Percentiles rank a stretch among this genome's conserved stretches.
These are phyloP conservation scores for Burhinus oedicnemus DNA, from an alignment of 2,113 vertebrate genomes.

Conservation along the genomic window DNA sequence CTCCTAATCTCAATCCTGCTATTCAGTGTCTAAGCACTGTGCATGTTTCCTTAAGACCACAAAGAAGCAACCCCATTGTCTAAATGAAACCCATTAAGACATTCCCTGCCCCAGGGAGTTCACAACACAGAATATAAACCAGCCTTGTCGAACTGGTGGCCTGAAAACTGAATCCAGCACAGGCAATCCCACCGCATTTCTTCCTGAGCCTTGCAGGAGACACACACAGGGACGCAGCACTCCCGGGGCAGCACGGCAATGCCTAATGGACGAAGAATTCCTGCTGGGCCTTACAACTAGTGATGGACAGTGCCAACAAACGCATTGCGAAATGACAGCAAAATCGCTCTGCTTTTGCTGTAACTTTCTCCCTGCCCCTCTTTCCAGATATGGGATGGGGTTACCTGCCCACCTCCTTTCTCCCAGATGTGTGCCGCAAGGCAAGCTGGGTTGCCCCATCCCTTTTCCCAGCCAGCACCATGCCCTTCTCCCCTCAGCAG, in stretches of 20 bases:
- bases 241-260: too few species aligned
- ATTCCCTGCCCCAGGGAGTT: not conserved
- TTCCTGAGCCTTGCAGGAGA: not conserved
- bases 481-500: not conserved
- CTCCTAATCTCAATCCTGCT: not conserved
- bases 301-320: not conserved
- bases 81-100: not conserved
- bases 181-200: not conserved
- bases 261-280: not conserved
- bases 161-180: not conserved
- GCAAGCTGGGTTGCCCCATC: not conserved
- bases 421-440: not conserved
- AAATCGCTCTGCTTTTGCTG: not conserved
- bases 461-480: not conserved
- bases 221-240: fast-evolving
- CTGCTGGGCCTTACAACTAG: not conserved
- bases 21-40: not conserved
- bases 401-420: not conserved
- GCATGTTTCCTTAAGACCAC: not conserved
- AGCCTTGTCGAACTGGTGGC: not conserved
- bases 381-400: not conserved
- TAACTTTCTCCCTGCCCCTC: not conserved
- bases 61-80: fast-evolving
- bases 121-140: not conserved
- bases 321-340: fast-evolving